Conservation (phyloP, 2,113 vertebrate genomes). For the Vireo altiloquus region DNA sequence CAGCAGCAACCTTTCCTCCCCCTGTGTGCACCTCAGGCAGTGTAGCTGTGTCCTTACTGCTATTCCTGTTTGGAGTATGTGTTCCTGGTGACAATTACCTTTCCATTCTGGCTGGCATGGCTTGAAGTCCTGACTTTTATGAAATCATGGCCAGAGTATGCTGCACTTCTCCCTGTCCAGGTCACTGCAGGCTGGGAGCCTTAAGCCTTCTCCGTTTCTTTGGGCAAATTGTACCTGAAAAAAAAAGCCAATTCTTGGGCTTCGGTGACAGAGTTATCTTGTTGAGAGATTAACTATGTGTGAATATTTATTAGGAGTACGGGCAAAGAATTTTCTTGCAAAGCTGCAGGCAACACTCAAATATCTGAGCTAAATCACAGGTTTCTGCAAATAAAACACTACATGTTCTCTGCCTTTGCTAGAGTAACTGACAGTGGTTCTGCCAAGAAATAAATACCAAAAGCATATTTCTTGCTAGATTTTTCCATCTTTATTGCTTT, state of each 20-base stretch:
- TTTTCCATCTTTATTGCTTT: neutral
- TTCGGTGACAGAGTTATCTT: neutral
- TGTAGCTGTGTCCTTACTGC: neutral
- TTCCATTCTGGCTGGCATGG: neutral
- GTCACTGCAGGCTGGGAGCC: neutral
- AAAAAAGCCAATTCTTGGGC: fast-evolving
- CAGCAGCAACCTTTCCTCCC: neutral
- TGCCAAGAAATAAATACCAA: neutral
- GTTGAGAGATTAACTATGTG: neutral
- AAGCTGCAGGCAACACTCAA: neutral
- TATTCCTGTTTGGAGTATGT: fast-evolving
- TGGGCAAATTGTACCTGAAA: neutral
- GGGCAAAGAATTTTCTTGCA: neutral
- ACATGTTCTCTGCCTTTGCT: neutral
- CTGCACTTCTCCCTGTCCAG: neutral
- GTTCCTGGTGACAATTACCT: neutral
- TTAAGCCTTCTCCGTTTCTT: neutral
- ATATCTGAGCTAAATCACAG: neutral
- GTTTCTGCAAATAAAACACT: neutral
- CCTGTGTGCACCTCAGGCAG: neutral
- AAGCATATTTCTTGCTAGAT: neutral
- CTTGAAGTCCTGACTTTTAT: neutral
- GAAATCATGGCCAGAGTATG: neutral
- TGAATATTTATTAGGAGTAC: neutral
- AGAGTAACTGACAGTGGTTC: neutral